Evolutionary conservation across 2,113 vertebrate genomes (phyloP).

Genomic region (Caranx melampygus): DNA sequence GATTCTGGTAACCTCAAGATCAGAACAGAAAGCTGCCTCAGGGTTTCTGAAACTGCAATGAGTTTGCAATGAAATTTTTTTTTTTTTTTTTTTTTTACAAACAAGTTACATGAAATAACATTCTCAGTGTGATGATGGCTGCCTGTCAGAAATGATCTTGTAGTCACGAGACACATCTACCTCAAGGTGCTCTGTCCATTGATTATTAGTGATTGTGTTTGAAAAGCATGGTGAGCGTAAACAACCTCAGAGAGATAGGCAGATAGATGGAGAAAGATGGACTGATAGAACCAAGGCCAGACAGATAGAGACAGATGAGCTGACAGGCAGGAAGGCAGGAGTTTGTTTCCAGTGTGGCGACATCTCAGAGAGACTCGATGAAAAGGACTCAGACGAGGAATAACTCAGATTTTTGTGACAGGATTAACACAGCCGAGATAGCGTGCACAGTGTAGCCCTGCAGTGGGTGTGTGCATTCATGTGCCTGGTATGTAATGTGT

Average conservation of each 20-base stretch:
- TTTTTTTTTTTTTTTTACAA: neutral
- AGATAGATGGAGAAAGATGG: constrained; percentile 2
- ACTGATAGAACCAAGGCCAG: constrained; percentile 19
- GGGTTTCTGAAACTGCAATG: neutral
- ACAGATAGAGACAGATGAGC: constrained; percentile 3
- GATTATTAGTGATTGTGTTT: neutral
- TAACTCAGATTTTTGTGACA: constrained; percentile 16
- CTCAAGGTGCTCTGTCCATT: neutral
- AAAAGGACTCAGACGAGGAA: constrained; percentile 9
- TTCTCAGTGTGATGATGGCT: neutral
- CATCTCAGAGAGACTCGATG: constrained; percentile 1
- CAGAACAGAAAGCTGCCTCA: neutral
- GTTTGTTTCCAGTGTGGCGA: constrained; percentile 31
- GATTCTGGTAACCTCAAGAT: neutral
- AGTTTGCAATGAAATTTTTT: neutral
- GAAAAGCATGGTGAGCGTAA: neutral
- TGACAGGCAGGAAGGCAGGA: constrained; percentile 26
- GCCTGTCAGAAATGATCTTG: constrained; percentile 9
- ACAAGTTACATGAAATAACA: neutral
- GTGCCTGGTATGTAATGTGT: constrained; percentile 26
- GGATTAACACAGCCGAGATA: neutral
- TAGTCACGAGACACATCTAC: neutral
- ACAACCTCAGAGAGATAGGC: neutral
- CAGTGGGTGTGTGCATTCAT: constrained; percentile 3
- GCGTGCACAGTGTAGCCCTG: neutral